Percentiles rank a stretch among this genome's conserved stretches.
These are phyloP conservation scores for Neelides folsomi DNA, from an alignment of 2,888 invertebrate genomes.

Conservation along the genomic window DNA sequence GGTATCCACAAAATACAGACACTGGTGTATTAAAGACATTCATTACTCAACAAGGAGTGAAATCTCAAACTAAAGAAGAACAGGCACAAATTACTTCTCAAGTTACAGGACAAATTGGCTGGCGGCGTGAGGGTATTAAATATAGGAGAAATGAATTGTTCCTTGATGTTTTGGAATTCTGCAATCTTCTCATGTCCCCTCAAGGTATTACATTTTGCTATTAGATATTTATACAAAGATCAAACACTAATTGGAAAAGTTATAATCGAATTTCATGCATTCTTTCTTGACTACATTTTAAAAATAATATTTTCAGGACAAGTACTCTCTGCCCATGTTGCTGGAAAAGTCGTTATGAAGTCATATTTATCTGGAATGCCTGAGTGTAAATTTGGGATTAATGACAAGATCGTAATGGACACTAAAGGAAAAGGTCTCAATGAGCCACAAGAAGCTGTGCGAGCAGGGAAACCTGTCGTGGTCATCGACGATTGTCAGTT, in stretches of 20 bases:
- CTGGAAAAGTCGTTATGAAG: constrained; percentile 99
- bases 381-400: constrained; percentile 91
- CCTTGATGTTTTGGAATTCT: constrained; percentile 95
- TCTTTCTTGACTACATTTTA: too few species aligned
- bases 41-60: constrained; percentile 98
- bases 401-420: constrained; percentile 99
- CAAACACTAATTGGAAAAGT: too few species aligned
- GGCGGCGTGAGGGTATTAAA: constrained; percentile 98
- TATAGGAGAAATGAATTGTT: constrained; percentile 97
- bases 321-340: constrained; percentile 96
- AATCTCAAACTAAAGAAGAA: constrained; percentile 97
- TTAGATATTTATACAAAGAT: too few species aligned
- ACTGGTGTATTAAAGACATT: constrained; percentile 98
- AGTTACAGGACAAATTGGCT: constrained; percentile 95
- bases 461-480: constrained; percentile 95
- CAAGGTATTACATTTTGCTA: too few species aligned
- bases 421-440: constrained; percentile 66
- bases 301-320: constrained; percentile 67
- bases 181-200: constrained; percentile 97
- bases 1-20: constrained; percentile 99
- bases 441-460: constrained; percentile 57
- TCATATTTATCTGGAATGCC: constrained; percentile 99
- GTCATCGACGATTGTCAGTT: constrained; percentile 99
- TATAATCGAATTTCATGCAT: too few species aligned
- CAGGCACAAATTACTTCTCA: constrained; percentile 99